phyloP scores from a whole-genome alignment of 2,888 invertebrate genomes.

The Entomobrya proxima region DNA sequence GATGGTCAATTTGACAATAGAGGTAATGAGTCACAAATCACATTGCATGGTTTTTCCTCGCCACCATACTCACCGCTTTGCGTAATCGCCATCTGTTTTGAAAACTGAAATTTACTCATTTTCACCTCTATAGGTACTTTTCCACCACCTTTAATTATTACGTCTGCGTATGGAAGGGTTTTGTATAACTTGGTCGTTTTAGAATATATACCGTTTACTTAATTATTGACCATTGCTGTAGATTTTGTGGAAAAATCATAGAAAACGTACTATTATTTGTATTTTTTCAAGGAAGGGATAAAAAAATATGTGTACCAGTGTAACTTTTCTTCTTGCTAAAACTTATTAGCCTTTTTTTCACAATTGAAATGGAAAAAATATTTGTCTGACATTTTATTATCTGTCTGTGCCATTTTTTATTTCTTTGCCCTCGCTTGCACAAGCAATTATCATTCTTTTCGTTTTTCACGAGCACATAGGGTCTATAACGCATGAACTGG shows the following conservation, averaged over 20 bases:
- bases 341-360: background rate
- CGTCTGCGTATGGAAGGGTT: background rate
- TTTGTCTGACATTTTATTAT: conserved; percentile 50
- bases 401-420: conserved; percentile 28
- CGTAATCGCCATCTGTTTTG: conserved; percentile 13
- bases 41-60: background rate
- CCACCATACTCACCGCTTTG: background rate
- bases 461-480: background rate
- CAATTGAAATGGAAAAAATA: conserved; percentile 14
- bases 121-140: conserved; percentile 28
- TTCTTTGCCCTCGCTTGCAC: background rate
- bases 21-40: conserved; percentile 55
- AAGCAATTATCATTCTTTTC: conserved; percentile 12
- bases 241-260: background rate
- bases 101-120: background rate
- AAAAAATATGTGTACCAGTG: background rate
- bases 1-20: conserved; percentile 35
- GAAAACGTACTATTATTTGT: background rate
- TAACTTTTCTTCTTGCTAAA: conserved; percentile 15
- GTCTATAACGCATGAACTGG: background rate
- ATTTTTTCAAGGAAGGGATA: conserved; percentile 35
- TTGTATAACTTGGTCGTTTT: background rate
- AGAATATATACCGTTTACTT: conserved; percentile 3
- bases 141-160: background rate
- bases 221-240: conserved; percentile 2